A percentile compares a stretch with the other conserved stretches of the same genome.
phyloP scores from a whole-genome alignment of 2,888 invertebrate species.

The Heteromurus nitidus region DNA sequence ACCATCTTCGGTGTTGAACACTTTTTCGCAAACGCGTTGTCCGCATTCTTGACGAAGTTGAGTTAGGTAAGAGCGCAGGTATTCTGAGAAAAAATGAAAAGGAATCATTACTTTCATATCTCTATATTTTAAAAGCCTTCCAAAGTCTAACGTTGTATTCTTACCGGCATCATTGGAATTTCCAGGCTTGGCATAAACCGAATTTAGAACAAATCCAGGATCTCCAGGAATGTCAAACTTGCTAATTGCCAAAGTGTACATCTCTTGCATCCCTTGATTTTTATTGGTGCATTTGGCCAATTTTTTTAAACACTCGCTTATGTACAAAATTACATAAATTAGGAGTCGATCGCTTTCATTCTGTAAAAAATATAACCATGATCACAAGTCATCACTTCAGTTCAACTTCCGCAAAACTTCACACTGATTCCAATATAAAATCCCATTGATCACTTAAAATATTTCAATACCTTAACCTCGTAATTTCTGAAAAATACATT shows the following conservation, averaged over 20 bases:
- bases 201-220: slow-evolving; percentile 93
- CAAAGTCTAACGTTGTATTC: too few species aligned
- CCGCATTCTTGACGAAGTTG: slow-evolving; percentile 98
- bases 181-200: slow-evolving; percentile 93
- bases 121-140: neutral
- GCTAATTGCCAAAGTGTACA: slow-evolving; percentile 95
- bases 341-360: slow-evolving; percentile 96
- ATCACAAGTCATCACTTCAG: too few species aligned
- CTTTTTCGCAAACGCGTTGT: slow-evolving; percentile 91
- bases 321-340: slow-evolving; percentile 97
- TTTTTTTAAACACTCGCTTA: slow-evolving; percentile 97
- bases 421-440: neutral
- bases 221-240: slow-evolving; percentile 98
- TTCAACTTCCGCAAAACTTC: too few species aligned
- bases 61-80: slow-evolving; percentile 93
- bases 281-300: slow-evolving; percentile 93
- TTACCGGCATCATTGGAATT: slow-evolving; percentile 87
- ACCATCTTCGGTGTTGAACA: slow-evolving; percentile 91
- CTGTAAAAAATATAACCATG: too few species aligned
- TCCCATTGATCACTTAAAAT: neutral
- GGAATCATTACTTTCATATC: neutral
- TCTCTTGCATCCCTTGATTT: slow-evolving; percentile 93
- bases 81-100: slow-evolving; percentile 80
- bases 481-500: slow-evolving; percentile 99
- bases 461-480: slow-evolving; percentile 96